Percentiles rank a stretch among this genome's conserved stretches.
phyloP scores from a whole-genome alignment of 1,140 invertebrate species.

The Neocloeon triangulifer region DNA sequence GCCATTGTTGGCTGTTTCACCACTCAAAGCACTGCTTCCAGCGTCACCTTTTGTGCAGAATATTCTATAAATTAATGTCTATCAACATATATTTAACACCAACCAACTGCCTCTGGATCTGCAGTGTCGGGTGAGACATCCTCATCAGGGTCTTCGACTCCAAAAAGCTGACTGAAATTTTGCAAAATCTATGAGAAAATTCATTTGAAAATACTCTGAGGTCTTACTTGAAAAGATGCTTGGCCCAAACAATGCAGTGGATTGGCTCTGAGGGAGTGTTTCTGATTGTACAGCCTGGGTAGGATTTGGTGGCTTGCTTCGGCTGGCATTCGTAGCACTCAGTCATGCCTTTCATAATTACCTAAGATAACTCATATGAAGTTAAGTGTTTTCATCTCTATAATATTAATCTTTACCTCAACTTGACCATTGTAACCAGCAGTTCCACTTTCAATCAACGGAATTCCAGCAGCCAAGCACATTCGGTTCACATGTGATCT shows the following conservation, averaged over 20 bases:
- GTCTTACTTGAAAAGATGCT: conserved; percentile 84
- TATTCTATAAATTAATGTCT: background rate
- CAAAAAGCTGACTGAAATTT: conserved; percentile 73
- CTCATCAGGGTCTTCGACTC: conserved; percentile 85
- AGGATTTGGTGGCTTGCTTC: conserved; percentile 77
- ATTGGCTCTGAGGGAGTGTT: conserved; percentile 99
- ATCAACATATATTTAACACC: conserved; percentile 3
- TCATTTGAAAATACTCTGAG: background rate
- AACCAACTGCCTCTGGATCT: conserved; percentile 62
- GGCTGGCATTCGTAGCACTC: conserved; percentile 96
- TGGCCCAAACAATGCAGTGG: conserved; percentile 99
- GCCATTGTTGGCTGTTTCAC: conserved; percentile 8
- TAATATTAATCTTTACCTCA: conserved; percentile 15
- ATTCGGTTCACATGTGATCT: conserved; percentile 97
- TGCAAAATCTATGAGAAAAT: conserved; percentile 2
- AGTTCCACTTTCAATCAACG: conserved; percentile 90
- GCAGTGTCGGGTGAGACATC: conserved; percentile 94
- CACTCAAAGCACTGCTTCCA: conserved; percentile 22
- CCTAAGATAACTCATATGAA: conserved; percentile 37
- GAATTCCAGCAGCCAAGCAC: conserved; percentile 85
- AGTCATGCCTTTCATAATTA: conserved; percentile 70
- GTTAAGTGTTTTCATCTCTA: too few relatives aligned
- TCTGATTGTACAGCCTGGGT: conserved; percentile 93
- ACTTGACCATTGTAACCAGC: conserved; percentile 90
- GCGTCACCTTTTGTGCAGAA: conserved; percentile 19